These are phyloP conservation scores for Hemaris fuciformis DNA, from an alignment of 2,888 invertebrate species.

Conservation along the genomic window DNA sequence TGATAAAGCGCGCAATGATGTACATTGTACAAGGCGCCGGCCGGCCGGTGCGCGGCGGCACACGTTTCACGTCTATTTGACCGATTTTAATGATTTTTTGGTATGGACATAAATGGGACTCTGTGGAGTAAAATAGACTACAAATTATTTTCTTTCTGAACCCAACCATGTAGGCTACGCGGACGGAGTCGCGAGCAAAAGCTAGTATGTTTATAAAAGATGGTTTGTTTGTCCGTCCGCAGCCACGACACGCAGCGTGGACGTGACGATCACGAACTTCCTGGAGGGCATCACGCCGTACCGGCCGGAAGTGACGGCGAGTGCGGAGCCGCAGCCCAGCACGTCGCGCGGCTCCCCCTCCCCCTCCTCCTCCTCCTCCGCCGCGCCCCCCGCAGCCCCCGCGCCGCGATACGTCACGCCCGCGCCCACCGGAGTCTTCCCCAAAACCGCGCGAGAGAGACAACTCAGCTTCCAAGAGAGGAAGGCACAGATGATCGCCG, in stretches of 20 bases:
- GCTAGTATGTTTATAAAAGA: neutral
- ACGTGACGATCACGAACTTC: slow-evolving; percentile 90
- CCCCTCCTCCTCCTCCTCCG: slow-evolving; percentile 23
- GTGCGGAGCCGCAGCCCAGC: slow-evolving; percentile 27
- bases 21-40: too few species aligned
- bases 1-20: too few species aligned
- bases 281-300: slow-evolving; percentile 88
- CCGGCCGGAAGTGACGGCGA: slow-evolving; percentile 50
- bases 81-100: too few species aligned
- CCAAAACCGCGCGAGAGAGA: slow-evolving; percentile 82
- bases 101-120: too few species aligned
- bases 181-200: too few species aligned
- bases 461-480: slow-evolving; percentile 89
- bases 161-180: too few species aligned
- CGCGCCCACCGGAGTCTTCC: slow-evolving; percentile 68
- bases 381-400: slow-evolving; percentile 22
- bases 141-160: too few species aligned
- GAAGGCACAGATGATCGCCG: slow-evolving; percentile 89
- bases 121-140: too few species aligned
- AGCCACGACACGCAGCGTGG: slow-evolving; percentile 88
- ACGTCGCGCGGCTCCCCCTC: slow-evolving; percentile 20
- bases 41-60: too few species aligned
- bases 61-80: too few species aligned
- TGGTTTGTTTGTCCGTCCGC: slow-evolving; percentile 17
- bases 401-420: slow-evolving; percentile 53